phyloP scores from a whole-genome alignment of 2,888 invertebrate species.

The Lasioglossum calceatum region DNA sequence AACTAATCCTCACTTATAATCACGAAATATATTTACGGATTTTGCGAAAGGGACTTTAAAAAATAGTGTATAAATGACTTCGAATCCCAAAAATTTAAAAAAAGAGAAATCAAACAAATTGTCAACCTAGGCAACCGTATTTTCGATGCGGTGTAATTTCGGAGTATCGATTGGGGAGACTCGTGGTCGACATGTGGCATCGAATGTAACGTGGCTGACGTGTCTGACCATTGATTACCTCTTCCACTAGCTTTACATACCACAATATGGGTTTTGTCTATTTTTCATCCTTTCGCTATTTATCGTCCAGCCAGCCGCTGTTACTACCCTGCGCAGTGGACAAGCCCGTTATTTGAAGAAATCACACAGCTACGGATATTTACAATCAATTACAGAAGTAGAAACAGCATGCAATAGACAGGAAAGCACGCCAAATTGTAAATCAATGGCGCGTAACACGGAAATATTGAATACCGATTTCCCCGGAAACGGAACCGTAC shows the following conservation, averaged over 20 bases:
- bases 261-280: not conserved
- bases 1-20: too few species aligned
- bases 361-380: not conserved
- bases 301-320: not conserved
- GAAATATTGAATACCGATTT: constrained; percentile 18
- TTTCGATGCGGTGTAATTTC: not conserved
- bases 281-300: not conserved
- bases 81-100: not conserved
- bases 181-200: not conserved
- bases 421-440: not conserved
- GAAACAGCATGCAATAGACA: constrained; percentile 6
- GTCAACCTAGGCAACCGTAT: not conserved
- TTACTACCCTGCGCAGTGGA: not conserved
- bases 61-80: not conserved
- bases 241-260: not conserved
- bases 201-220: constrained; percentile 3
- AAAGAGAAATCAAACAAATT: not conserved
- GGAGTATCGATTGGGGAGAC: not conserved
- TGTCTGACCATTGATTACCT: constrained; percentile 9
- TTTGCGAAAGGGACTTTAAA: too few species aligned
- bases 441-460: constrained; percentile 2
- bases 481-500: not conserved
- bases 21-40: too few species aligned
- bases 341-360: not conserved
- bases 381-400: constrained; percentile 1